Base-by-base conservation (phyloP, 1,140 invertebrate genomes). In the Pseudomyrmex concolor region DNA sequence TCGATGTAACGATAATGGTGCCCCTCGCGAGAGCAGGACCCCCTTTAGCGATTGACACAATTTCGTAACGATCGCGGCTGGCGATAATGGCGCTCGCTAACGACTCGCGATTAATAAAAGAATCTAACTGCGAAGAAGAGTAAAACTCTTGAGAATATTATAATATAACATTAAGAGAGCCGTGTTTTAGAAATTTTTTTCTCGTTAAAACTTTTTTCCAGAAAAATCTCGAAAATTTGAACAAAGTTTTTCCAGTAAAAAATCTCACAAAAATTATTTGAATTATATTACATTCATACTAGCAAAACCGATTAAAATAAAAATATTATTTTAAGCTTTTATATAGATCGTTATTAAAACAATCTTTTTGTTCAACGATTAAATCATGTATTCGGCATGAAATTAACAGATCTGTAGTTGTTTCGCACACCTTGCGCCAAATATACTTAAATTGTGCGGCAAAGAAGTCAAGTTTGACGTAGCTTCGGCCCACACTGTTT, bases 1-100 rank as follows among this genome's bases (percentile, higher is more conserved):
- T 55, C 54, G 66, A 76, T 66, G 82, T 84, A 68, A 73, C 57
- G 73, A 45, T 67, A 83, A 80, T 80, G 83, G 50, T 43, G 50
- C 48, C 57, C 34, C 34, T 34, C 34, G 34, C 34, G 34, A 22
- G 73, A 73, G 48, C 48, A n/a, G 2, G 25, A 22, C 48, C 48
- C 9, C 9, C 57, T 13, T 48, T 74, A 10, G 70, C 57, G 25
- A 82, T 80, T 80, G 76, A 80, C 76, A 80, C 76, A 80, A 71
- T 80, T 80, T 80, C 66, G 50, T 80, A 80, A 80, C 22, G 64
- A 60, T 59, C 51, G 15, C 43, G 22, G 45, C 74, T 59, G 51
- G 74, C 66, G 54, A 80, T 80, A 70, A 80, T 80, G 45, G 54
- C 10, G 19, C 2, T n/a, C 43, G 43, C 45, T 80, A 80, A 80